Percentiles rank a stretch among this genome's conserved stretches.
Conservation (phyloP, 2,888 invertebrate genomes). For the Plemyria rubiginata region DNA sequence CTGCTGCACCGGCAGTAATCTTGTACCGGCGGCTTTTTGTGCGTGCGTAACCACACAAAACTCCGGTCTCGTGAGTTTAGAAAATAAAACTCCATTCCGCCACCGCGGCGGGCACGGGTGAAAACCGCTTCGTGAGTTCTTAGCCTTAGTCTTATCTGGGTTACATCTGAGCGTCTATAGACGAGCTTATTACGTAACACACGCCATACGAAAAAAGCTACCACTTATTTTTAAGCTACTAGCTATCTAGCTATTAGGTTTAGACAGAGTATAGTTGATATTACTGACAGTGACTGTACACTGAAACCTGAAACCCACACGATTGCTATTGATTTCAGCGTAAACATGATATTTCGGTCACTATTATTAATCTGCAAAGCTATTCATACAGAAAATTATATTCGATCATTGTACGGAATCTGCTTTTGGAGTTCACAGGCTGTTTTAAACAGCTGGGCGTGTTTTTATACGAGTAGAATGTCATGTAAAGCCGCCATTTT, state of each 20-base stretch:
- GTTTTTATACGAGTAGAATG: too few relatives aligned
- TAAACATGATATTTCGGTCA: conserved; percentile 17
- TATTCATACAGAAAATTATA: conserved; percentile 26
- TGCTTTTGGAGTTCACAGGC: conserved; percentile 25
- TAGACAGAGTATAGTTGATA: neutral
- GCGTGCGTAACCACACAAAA: too few relatives aligned
- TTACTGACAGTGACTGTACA: neutral
- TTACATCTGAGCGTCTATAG: conserved; percentile 37
- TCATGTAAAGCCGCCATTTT: too few relatives aligned
- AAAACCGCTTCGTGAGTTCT: too few relatives aligned
- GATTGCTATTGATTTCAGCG: conserved; percentile 6
- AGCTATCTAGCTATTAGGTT: too few relatives aligned
- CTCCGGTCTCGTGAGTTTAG: too few relatives aligned
- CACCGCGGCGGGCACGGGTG: too few relatives aligned
- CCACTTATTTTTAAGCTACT: too few relatives aligned
- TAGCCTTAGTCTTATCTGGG: conserved; percentile 38
- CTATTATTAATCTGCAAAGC: conserved; percentile 31
- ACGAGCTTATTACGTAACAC: neutral
- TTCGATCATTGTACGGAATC: conserved; percentile 29
- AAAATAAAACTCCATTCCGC: too few relatives aligned
- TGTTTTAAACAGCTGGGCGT: conserved; percentile 1
- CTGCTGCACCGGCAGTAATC: too few relatives aligned
- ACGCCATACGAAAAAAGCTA: neutral
- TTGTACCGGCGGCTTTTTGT: too few relatives aligned
- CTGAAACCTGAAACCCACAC: neutral